Conservation (phyloP, 1,140 invertebrate species). For the Aphidius ervi region DNA sequence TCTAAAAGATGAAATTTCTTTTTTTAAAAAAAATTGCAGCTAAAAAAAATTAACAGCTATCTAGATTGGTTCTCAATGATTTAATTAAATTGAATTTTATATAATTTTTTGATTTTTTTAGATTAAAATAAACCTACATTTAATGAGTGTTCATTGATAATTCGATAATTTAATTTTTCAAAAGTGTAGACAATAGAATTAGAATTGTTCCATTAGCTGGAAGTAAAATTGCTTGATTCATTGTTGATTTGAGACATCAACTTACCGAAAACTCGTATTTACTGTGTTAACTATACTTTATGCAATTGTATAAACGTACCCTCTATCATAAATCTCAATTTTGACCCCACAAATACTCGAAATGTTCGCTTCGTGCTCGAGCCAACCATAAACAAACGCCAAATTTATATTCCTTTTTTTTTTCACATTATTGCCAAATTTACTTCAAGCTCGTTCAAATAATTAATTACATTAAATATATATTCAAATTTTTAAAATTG, state of each 20-base stretch:
- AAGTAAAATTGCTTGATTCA: constrained; percentile 14
- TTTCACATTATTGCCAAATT: not conserved
- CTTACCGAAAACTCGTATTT: not conserved
- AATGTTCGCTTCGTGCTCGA: not conserved
- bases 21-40: too few species aligned
- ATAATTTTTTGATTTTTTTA: not conserved
- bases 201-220: constrained; percentile 18
- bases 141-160: too few species aligned
- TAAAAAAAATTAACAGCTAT: too few species aligned
- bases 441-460: not conserved
- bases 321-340: constrained; percentile 19
- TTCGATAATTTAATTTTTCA: too few species aligned
- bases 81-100: too few species aligned
- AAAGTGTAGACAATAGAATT: not conserved
- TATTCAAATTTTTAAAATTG: too few species aligned
- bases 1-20: too few species aligned
- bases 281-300: not conserved
- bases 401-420: not conserved
- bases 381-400: not conserved
- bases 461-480: not conserved
- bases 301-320: constrained; percentile 2
- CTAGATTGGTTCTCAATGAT: too few species aligned
- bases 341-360: constrained; percentile 1
- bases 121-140: too few species aligned
- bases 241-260: constrained; percentile 13